phyloP scores from a whole-genome alignment of 2,113 vertebrate genomes.

The Rhinolophus ferrumequinum region DNA sequence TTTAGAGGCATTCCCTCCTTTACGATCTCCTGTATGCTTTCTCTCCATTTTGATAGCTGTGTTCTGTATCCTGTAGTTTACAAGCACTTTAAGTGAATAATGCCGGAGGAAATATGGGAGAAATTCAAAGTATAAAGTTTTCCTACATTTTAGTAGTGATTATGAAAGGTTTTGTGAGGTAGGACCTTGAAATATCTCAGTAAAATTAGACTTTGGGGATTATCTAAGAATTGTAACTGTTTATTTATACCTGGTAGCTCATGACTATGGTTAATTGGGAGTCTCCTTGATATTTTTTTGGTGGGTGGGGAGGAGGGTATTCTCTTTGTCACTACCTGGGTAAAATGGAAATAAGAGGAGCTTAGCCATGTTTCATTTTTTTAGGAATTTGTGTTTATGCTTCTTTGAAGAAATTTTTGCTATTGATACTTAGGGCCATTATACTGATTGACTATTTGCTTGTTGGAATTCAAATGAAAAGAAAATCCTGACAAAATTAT shows the following conservation, averaged over 20 bases:
- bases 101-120: neutral
- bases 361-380: accelerated
- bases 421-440: neutral
- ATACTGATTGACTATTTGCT: neutral
- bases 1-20: neutral
- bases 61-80: neutral
- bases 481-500: neutral
- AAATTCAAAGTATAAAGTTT: neutral
- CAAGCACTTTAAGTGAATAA: neutral
- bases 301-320: neutral
- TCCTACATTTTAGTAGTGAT: neutral
- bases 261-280: neutral
- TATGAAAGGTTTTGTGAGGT: neutral
- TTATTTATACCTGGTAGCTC: neutral
- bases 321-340: neutral
- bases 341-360: neutral
- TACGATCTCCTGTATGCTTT: neutral
- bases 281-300: neutral
- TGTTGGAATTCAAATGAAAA: constrained; percentile 18
- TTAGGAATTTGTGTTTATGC: neutral
- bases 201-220: neutral
- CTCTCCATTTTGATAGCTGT: neutral
- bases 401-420: neutral
- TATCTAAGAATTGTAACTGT: neutral
- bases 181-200: neutral